Evolutionary conservation across 92 coral and sea anemone species (phyloP).

Genomic region (Metridium senile): DNA sequence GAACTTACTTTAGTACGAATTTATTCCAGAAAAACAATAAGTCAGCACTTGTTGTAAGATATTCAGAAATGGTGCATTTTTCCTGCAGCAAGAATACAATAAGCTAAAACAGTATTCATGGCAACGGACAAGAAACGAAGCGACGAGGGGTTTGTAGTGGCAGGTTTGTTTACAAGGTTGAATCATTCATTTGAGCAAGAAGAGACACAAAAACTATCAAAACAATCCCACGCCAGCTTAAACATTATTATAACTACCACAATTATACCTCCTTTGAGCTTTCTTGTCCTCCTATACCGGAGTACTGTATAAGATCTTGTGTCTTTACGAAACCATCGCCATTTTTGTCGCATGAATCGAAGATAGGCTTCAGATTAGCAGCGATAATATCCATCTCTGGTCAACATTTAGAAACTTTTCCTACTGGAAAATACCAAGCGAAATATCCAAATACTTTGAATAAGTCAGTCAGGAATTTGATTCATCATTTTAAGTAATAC

Average conservation of each 20-base stretch:
- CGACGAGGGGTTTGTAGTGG: background rate
- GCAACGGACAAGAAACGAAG: conserved; percentile 10
- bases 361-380: conserved; percentile 80
- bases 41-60: background rate
- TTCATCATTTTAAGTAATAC: conserved; percentile 7
- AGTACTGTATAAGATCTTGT: conserved; percentile 78
- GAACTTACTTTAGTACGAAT: no score
- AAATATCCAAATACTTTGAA: background rate
- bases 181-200: background rate
- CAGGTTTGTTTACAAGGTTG: conserved; percentile 26
- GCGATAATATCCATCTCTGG: conserved; percentile 60
- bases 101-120: conserved; percentile 5
- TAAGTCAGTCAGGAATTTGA: background rate
- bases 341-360: conserved; percentile 96
- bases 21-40: no score
- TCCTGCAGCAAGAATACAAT: background rate
- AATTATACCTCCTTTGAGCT: conserved; percentile 77
- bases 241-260: background rate
- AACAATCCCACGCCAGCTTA: background rate
- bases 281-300: conserved; percentile 71
- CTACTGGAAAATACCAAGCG: background rate
- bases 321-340: conserved; percentile 99
- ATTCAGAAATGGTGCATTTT: background rate
- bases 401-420: conserved; percentile 25
- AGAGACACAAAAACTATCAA: background rate